Evolutionary conservation across 2,888 invertebrate species (phyloP).

Genomic region (Melinaea marsaeus): DNA sequence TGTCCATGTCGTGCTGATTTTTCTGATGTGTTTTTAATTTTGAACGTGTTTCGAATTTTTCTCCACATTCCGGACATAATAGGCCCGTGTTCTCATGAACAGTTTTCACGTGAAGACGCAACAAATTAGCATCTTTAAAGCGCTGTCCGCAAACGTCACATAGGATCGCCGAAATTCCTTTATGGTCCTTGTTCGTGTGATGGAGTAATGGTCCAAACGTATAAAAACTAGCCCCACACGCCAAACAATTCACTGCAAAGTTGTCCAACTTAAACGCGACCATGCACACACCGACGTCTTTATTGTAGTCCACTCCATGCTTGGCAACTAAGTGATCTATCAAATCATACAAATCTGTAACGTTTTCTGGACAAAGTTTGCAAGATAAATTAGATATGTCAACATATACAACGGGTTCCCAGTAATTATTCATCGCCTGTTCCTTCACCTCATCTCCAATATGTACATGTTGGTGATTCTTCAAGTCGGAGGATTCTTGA

Average conservation of each 20-base stretch:
- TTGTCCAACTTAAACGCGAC: slow-evolving; percentile 65
- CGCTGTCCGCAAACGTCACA: slow-evolving; percentile 69
- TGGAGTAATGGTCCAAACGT: slow-evolving; percentile 64
- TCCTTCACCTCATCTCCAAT: slow-evolving; percentile 51
- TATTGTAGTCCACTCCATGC: slow-evolving; percentile 57
- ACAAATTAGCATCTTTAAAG: slow-evolving; percentile 58
- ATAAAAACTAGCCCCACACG: slow-evolving; percentile 60
- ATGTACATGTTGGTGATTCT: slow-evolving; percentile 55
- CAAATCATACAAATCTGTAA: slow-evolving; percentile 57
- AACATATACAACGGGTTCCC: slow-evolving; percentile 65
- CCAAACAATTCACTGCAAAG: slow-evolving; percentile 55
- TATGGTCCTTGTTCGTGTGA: slow-evolving; percentile 69
- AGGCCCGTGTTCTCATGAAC: slow-evolving; percentile 59
- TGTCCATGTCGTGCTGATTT: slow-evolving; percentile 63
- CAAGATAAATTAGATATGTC: slow-evolving; percentile 60
- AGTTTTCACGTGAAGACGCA: slow-evolving; percentile 58
- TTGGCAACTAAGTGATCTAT: slow-evolving; percentile 59
- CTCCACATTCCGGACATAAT: slow-evolving; percentile 64
- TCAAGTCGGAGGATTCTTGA: slow-evolving; percentile 60
- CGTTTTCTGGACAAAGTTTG: slow-evolving; percentile 52
- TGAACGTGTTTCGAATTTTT: slow-evolving; percentile 67
- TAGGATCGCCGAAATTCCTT: slow-evolving; percentile 61
- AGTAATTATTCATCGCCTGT: slow-evolving; percentile 65
- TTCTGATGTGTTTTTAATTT: slow-evolving; percentile 72
- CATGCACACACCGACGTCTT: slow-evolving; percentile 65